These are phyloP conservation scores for Boulengeromyrus knoepffleri DNA, from an alignment of 2,113 vertebrate species.

Conservation along the genomic window DNA sequence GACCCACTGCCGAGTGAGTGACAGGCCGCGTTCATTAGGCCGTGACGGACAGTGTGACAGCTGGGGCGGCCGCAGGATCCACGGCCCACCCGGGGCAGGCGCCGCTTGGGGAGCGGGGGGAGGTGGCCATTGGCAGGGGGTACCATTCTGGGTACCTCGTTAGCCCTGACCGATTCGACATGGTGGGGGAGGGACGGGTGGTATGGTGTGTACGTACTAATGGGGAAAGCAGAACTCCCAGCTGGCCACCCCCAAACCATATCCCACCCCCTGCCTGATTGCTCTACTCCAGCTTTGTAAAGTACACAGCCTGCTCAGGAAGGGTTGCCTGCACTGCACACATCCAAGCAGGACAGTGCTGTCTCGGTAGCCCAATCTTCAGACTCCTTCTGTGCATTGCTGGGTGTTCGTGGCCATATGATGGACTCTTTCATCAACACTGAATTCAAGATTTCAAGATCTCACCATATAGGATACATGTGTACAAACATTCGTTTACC, in stretches of 20 bases:
- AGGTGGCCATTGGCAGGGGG: conserved; percentile 15
- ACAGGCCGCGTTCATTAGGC: conserved; percentile 56
- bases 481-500: background rate
- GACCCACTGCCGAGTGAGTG: conserved; percentile 63
- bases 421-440: background rate
- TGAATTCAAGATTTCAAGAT: background rate
- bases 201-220: conserved; percentile 5
- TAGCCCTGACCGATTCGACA: conserved; percentile 3
- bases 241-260: background rate
- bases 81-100: background rate
- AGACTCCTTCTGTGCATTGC: background rate
- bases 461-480: background rate
- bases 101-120: conserved; percentile 16
- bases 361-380: background rate
- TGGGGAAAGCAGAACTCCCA: conserved; percentile 7
- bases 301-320: background rate
- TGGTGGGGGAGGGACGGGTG: background rate
- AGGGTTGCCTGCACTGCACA: background rate
- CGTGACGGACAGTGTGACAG: conserved; percentile 49
- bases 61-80: conserved; percentile 25
- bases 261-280: background rate
- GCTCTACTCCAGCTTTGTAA: background rate
- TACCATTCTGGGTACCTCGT: conserved; percentile 24
- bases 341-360: background rate
- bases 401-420: background rate